A percentile compares a stretch with the other conserved stretches of the same genome.
These are phyloP conservation scores for Sarcophilus harrisii DNA, from an alignment of 2,797 vertebrate species.

Conservation along the genomic window DNA sequence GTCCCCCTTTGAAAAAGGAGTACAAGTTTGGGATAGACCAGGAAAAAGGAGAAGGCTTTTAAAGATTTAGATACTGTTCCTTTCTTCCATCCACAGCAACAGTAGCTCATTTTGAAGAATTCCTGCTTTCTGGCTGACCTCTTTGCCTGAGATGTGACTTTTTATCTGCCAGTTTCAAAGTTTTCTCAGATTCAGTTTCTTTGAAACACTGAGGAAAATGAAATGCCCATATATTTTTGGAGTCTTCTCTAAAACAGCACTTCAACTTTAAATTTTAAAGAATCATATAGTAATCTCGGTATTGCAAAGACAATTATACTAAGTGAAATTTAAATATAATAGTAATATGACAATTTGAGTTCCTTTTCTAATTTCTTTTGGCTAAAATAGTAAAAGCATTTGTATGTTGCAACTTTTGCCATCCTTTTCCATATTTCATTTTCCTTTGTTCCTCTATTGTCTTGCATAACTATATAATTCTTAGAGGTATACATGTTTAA, in stretches of 20 bases:
- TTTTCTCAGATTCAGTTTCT: background rate
- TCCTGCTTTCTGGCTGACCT: background rate
- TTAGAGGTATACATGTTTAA: background rate
- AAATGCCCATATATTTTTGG: background rate
- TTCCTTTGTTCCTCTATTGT: background rate
- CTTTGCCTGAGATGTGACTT: background rate
- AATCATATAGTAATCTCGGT: background rate
- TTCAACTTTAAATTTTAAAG: background rate
- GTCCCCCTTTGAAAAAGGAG: background rate
- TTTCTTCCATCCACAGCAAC: background rate
- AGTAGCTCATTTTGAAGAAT: background rate
- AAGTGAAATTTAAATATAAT: background rate
- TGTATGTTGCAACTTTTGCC: background rate
- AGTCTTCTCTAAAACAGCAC: background rate
- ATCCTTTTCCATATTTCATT: background rate
- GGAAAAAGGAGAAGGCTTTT: background rate
- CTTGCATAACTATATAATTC: background rate
- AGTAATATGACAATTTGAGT: background rate
- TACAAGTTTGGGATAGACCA: constrained; percentile 1
- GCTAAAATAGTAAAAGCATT: background rate
- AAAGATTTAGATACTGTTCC: background rate
- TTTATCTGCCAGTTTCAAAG: background rate
- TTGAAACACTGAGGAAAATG: background rate
- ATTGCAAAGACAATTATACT: background rate
- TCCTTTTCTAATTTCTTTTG: constrained; percentile 18